Evolutionary conservation across 2,888 invertebrate species (phyloP).

Genomic region (Agonopterix arenella): DNA sequence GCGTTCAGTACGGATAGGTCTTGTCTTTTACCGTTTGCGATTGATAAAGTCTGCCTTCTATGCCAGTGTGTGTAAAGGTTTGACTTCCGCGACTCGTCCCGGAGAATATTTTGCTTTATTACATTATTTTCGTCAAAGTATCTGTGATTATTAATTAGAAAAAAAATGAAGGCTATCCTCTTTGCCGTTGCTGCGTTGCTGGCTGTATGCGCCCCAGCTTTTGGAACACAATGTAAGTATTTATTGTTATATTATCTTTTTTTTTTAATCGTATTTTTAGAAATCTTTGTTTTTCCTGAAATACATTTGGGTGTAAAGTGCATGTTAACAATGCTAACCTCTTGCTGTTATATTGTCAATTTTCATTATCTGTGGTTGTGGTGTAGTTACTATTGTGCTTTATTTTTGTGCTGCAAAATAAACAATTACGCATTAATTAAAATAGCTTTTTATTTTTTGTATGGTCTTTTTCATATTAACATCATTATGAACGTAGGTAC

Average conservation of each 20-base stretch:
- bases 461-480: no score
- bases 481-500: no score
- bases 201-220: conserved; percentile 66
- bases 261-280: neutral
- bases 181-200: conserved; percentile 65
- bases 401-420: no score
- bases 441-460: no score
- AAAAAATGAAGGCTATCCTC: conserved; percentile 77
- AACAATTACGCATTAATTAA: no score
- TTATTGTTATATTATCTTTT: conserved; percentile 10
- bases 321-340: no score
- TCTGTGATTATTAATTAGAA: conserved; percentile 59
- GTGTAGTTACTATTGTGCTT: no score
- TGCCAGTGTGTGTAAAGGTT: conserved; percentile 95
- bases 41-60: conserved; percentile 83
- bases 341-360: no score
- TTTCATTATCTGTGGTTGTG: no score
- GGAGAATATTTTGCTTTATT: conserved; percentile 11
- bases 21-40: conserved; percentile 46
- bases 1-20: conserved; percentile 32
- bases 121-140: conserved; percentile 53
- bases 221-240: conserved; percentile 82
- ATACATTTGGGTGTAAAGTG: no score
- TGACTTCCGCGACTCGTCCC: conserved; percentile 37
- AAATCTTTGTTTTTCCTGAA: no score